Conservation (phyloP, 2,888 invertebrate species). For the Girardia tigrina region DNA sequence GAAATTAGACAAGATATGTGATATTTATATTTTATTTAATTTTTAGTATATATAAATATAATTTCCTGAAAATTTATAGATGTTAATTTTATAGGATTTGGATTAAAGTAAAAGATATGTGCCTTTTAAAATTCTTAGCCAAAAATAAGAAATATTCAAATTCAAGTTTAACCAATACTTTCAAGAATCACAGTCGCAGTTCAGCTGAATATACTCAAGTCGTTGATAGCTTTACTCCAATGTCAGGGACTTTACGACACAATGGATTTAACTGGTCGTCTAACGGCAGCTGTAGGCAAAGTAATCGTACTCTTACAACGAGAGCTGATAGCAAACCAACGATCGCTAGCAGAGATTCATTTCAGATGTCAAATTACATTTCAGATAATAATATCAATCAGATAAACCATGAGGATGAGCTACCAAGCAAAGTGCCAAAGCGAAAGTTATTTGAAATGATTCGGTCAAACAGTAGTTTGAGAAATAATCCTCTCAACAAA, state of each 20-base stretch:
- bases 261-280: not conserved
- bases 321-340: slow-evolving; percentile 2
- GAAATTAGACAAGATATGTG: no score
- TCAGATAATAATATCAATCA: not conserved
- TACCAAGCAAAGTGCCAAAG: slow-evolving; percentile 1
- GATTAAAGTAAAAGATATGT: no score
- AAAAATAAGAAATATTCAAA: no score
- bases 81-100: no score
- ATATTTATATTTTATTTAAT: no score
- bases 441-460: not conserved
- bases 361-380: not conserved
- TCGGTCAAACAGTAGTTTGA: not conserved
- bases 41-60: no score
- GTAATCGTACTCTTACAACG: not conserved
- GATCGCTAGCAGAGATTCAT: not conserved
- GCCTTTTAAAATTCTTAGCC: no score
- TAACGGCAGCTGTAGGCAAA: not conserved
- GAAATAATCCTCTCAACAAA: not conserved
- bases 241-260: not conserved
- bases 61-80: no score
- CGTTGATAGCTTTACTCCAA: not conserved
- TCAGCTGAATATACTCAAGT: not conserved
- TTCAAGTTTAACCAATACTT: no score
- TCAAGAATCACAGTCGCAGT: no score
- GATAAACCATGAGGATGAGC: not conserved